Evolutionary conservation across 2,888 invertebrate species (phyloP), one percentile per base, ranked within the genome.

Genomic region (Zootermopsis nevadensis): DNA sequence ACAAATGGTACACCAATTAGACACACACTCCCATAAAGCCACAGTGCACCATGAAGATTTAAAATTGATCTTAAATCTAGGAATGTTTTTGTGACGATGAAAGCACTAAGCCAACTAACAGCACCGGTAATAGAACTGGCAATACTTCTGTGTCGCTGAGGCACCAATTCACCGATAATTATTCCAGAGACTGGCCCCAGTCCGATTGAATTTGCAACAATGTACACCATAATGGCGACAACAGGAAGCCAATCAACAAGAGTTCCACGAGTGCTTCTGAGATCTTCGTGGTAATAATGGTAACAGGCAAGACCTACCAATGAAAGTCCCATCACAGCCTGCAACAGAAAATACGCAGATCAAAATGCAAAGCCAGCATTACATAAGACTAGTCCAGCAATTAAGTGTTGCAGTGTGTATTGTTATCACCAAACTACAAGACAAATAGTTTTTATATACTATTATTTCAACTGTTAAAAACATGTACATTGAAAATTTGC

Each of bases 51-150:
- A 15, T 89, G 84, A 2, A 84, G 66, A 31, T 85, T 74, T 60
- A 88, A 83, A 7, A 83, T 85, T 24, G 33, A 48, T 74, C 83
- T 72, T 38, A 88, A 85, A 60, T 87, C 86, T n/a, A 86, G 85
- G 82, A 88, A 89, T 3, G 86, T 86, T 83, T 88, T 87, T 2
- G 89, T 89, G 35, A 89, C 87, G 30, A 89, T 84, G 85, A 89
- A 89, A 15, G 88, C 88, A 82, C 87, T 86, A 8, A 87, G 84
- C 89, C 89, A 89, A 83, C 89, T 90, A 81, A 88, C 87, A 53
- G 89, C 86, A 0, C 90, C 88, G 0, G 90, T 89, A 42, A 91
- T 86, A 8, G 89, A 89, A 83, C 89, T 88, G 0, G 91, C 90
- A 8, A 89, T 76, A 35, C 83, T 89, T 84, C 87, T 86, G 53